Percentiles rank a stretch among this genome's conserved stretches.
These are phyloP conservation scores for Acanthosepion pharaonis DNA, from an alignment of 2,888 invertebrate genomes.

Conservation along the genomic window DNA sequence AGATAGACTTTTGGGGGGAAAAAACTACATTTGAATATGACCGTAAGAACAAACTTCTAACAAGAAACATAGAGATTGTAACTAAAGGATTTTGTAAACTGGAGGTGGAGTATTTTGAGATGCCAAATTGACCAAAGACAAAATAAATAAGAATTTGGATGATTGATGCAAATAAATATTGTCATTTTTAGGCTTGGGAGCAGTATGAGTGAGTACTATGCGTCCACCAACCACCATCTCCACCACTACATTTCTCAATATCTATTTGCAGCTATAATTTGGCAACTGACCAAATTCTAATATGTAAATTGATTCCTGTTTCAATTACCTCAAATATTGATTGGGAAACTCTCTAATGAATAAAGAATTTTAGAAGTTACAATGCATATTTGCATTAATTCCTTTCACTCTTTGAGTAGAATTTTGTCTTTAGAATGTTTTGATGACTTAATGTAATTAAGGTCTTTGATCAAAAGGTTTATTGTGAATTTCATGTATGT, in stretches of 20 bases:
- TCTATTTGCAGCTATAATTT: background rate
- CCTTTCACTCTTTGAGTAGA: constrained; percentile 17
- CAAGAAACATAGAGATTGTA: too few relatives aligned
- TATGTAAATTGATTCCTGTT: constrained; percentile 33
- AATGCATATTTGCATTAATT: constrained; percentile 9
- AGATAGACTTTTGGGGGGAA: too few relatives aligned
- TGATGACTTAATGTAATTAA: background rate
- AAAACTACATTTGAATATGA: too few relatives aligned
- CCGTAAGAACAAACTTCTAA: too few relatives aligned
- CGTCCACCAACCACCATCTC: background rate
- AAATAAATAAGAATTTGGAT: background rate
- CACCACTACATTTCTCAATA: background rate
- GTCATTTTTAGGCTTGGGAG: background rate
- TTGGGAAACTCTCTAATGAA: background rate
- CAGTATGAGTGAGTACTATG: background rate
- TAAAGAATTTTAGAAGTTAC: constrained; percentile 8
- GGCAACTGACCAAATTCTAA: constrained; percentile 1
- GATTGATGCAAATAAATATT: background rate
- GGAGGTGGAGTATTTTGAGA: background rate
- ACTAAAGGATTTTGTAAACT: too few relatives aligned
- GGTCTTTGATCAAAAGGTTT: background rate
- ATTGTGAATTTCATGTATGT: background rate
- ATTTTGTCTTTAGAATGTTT: background rate
- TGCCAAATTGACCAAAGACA: background rate
- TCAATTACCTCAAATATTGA: background rate